Evolutionary conservation across 2,113 vertebrate species (phyloP).

Genomic region (Benitochromis conjunctus): DNA sequence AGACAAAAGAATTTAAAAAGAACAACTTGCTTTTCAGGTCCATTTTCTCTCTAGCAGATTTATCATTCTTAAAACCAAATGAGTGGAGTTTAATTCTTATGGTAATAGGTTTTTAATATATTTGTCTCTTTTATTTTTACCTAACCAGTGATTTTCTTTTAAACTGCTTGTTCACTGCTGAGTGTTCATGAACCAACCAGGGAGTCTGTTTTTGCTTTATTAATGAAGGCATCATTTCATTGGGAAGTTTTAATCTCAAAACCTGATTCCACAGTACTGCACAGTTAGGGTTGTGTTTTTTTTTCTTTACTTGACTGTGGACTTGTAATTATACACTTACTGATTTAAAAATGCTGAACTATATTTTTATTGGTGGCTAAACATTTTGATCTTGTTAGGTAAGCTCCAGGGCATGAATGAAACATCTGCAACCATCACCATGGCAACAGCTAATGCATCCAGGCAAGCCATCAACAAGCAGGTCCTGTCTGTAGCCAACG

Average conservation of each 20-base stretch:
- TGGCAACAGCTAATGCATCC: slow-evolving; percentile 78
- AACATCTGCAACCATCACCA: slow-evolving; percentile 76
- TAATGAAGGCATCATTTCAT: background rate
- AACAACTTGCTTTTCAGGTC: background rate
- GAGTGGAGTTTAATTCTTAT: slow-evolving; percentile 26
- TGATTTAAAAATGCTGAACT: background rate
- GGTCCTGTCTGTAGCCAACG: slow-evolving; percentile 83
- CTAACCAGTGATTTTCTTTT: slow-evolving; percentile 1
- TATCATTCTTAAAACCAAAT: background rate
- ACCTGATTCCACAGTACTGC: background rate
- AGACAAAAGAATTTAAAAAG: background rate
- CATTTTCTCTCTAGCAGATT: slow-evolving; percentile 18
- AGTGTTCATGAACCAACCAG: background rate
- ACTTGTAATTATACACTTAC: background rate
- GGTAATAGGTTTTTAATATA: slow-evolving; percentile 23
- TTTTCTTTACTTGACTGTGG: background rate
- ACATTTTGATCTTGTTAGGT: slow-evolving; percentile 71
- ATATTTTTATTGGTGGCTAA: background rate
- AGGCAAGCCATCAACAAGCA: slow-evolving; percentile 77
- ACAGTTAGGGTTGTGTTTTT: background rate
- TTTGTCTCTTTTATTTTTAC: slow-evolving; percentile 19
- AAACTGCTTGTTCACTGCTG: background rate
- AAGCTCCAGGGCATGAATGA: slow-evolving; percentile 94
- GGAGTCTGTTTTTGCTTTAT: background rate
- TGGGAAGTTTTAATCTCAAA: background rate